Evolutionary conservation across 2,888 invertebrate species (phyloP), one percentile per base, ranked within the genome.

Genomic region (Dicyrtomina minuta): DNA sequence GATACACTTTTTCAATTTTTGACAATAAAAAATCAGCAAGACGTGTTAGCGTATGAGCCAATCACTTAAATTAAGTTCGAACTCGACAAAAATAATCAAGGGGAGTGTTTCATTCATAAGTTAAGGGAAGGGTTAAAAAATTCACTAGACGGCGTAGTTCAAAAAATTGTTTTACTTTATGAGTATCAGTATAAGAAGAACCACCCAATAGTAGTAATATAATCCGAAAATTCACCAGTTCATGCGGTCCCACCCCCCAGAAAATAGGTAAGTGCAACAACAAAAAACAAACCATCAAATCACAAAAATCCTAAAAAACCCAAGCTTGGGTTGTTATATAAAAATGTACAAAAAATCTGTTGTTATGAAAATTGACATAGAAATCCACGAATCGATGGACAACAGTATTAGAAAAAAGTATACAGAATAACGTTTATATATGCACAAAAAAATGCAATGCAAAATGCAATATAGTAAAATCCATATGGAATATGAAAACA

Each of bases 401-500:
- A 33, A 33, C 33, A 33, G 33, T 33, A 46, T 20, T 20, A 46
- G 24, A 20, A 56, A 56, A 56, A 26, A 26, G 26, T 56, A 12
- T 56, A 13, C 17, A n/a, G 51, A 13, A 53, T 24, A 53, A 53
- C 4, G 17, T 17, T 46, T 3, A 46, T 17, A 12, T 4, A 46
- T 17, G 46, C 17, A 17, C 4, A 10, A 51, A 46, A 46, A 51
- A 51, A 8, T 24, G 10, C n/a, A 51, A 51, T 24, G 20, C 51
- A 51, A 51, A 51, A 10, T 15, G 22, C 22, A 51, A 51, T 51
- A 51, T 51, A 51, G 5, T 5, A 46, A 46, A 46, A 12, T 46
- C 10, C 58, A 58, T 10, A 39, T 58, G 33, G 15, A 27, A 56
- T 13, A 53, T 22, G 53, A 53, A 24, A 53, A n/a, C n/a, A 33